phyloP scores from a whole-genome alignment of 2,113 vertebrate species.

The Pachycephala philippinensis region DNA sequence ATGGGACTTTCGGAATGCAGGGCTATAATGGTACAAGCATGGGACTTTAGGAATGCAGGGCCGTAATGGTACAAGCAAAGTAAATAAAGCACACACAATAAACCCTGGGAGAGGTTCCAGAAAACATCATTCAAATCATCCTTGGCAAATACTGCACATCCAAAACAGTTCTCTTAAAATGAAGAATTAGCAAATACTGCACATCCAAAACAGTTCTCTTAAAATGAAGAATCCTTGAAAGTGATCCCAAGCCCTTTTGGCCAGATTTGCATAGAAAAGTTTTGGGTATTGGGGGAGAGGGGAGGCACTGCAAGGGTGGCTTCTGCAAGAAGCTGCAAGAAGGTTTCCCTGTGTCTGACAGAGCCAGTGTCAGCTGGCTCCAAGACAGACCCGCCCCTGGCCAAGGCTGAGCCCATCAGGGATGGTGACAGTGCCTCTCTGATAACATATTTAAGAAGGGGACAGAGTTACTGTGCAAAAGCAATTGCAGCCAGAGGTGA shows the following conservation, averaged over 20 bases:
- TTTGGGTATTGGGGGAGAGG: background rate
- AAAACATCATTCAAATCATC: background rate
- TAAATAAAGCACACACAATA: background rate
- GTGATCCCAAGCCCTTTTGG: rapidly evolving
- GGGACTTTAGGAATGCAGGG: background rate
- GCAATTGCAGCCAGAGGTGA: background rate
- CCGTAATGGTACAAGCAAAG: background rate
- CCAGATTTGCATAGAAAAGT: background rate
- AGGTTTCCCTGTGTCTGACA: background rate
- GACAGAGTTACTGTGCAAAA: background rate
- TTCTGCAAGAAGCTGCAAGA: background rate
- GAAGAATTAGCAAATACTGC: background rate
- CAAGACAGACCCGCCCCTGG: rapidly evolving
- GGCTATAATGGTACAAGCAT: background rate
- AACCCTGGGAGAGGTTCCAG: background rate
- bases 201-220: rapidly evolving
- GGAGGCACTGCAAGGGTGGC: background rate
- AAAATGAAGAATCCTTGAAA: background rate
- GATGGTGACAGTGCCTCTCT: background rate
- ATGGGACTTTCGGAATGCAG: background rate
- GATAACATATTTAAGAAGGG: background rate
- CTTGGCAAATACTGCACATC: rapidly evolving
- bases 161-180: background rate
- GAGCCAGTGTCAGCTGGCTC: background rate
- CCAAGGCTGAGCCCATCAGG: background rate